phyloP scores from a whole-genome alignment of 2,797 vertebrate species.

The Poecilia wingei region DNA sequence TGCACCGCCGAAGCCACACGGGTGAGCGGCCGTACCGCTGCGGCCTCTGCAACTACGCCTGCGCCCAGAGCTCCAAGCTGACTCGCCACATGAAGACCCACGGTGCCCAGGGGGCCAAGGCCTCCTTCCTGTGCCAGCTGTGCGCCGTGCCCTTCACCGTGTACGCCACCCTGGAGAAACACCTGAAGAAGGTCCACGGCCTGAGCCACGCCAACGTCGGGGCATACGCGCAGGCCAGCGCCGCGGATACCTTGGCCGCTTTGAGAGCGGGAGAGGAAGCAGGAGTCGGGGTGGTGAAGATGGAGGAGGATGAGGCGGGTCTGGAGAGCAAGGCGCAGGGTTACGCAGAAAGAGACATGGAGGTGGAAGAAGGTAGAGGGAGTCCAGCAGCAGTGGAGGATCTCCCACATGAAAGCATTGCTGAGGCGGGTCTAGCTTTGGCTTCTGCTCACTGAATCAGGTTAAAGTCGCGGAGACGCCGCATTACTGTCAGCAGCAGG shows the following conservation, averaged over 20 bases:
- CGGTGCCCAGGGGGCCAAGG: slow-evolving; percentile 74
- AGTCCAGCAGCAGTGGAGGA: slow-evolving; percentile 28
- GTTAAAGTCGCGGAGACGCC: slow-evolving; percentile 17
- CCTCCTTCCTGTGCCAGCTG: slow-evolving; percentile 72
- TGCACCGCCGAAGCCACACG: slow-evolving; percentile 85
- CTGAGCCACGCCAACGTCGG: slow-evolving; percentile 79
- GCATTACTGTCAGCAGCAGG: slow-evolving; percentile 26
- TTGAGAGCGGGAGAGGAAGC: slow-evolving; percentile 60
- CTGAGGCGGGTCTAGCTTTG: slow-evolving; percentile 53
- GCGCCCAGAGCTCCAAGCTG: slow-evolving; percentile 88
- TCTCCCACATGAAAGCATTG: slow-evolving; percentile 28
- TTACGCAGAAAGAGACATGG: slow-evolving; percentile 30
- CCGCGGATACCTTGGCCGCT: slow-evolving; percentile 47
- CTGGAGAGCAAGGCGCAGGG: slow-evolving; percentile 52
- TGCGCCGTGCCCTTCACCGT: slow-evolving; percentile 82
- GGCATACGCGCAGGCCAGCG: slow-evolving; percentile 68
- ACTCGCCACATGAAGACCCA: slow-evolving; percentile 91
- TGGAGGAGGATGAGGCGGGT: slow-evolving; percentile 61
- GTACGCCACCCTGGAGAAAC: slow-evolving; percentile 86
- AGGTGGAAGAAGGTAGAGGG: slow-evolving; percentile 52
- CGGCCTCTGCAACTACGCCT: slow-evolving; percentile 87
- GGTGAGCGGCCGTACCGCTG: slow-evolving; percentile 88
- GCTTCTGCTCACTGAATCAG: slow-evolving; percentile 50
- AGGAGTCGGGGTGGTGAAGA: slow-evolving; percentile 41
- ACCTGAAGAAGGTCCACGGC: slow-evolving; percentile 84